Percentiles rank a stretch among this genome's conserved stretches.
These are phyloP conservation scores for Corapipo altera DNA, from an alignment of 2,113 vertebrate genomes.

Conservation along the genomic window DNA sequence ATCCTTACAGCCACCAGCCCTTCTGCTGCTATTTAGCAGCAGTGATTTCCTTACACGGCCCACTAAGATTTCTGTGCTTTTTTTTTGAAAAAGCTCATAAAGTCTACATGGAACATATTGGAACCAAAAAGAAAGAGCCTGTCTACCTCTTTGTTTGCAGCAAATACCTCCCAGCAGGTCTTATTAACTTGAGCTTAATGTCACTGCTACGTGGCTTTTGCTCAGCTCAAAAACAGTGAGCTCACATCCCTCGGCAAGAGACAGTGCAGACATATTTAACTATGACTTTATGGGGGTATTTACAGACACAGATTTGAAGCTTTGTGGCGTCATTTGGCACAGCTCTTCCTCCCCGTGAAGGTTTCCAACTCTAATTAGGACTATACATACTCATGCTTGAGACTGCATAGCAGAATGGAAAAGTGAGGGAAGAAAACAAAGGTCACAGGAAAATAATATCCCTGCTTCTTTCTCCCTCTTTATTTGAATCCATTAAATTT, in stretches of 20 bases:
- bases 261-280: background rate
- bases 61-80: background rate
- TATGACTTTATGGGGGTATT: background rate
- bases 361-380: slow-evolving; percentile 14
- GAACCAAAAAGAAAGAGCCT: background rate
- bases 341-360: background rate
- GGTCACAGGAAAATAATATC: background rate
- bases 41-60: background rate
- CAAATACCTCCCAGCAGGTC: slow-evolving; percentile 33
- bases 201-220: background rate
- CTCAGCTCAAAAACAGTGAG: background rate
- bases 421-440: background rate
- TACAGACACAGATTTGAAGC: background rate
- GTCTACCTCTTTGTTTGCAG: background rate
- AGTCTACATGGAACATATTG: background rate
- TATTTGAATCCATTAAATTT: background rate
- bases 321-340: background rate
- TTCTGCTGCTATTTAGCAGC: background rate
- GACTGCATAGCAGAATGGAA: background rate
- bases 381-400: background rate
- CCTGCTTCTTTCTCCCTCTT: background rate
- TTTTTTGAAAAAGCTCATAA: background rate
- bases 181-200: background rate
- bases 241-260: background rate
- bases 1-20: background rate